These are phyloP conservation scores for Mormyrus iriodes DNA, from an alignment of 2,113 vertebrate species.

Conservation along the genomic window DNA sequence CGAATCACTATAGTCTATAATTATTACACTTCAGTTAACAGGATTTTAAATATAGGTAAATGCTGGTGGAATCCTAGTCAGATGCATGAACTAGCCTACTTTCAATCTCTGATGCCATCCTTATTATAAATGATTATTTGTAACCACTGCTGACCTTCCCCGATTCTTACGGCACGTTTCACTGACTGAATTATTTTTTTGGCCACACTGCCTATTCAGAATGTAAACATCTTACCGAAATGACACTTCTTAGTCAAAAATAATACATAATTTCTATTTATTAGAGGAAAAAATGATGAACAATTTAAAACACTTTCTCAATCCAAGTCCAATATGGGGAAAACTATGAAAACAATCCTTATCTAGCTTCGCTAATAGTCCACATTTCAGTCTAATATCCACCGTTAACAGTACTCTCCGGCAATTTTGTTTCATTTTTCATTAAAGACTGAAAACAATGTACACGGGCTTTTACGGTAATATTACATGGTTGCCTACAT, in stretches of 20 bases:
- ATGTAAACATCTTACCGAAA: not conserved
- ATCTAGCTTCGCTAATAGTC: not conserved
- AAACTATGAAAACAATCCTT: not conserved
- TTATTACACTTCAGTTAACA: too few relatives aligned
- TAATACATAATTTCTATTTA: not conserved
- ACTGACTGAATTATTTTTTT: not conserved
- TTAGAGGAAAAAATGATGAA: not conserved
- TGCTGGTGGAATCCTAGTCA: not conserved
- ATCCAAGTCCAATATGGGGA: not conserved
- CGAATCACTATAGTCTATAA: too few relatives aligned
- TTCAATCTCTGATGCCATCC: not conserved
- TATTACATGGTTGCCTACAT: not conserved
- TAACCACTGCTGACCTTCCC: not conserved
- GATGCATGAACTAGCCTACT: not conserved
- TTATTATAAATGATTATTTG: not conserved
- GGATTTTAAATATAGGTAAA: too few relatives aligned
- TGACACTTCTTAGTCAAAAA: not conserved
- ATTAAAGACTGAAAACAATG: not conserved
- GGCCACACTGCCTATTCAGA: not conserved
- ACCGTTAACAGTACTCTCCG: not conserved
- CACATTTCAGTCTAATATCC: not conserved
- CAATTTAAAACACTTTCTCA: not conserved
- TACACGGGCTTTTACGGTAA: not conserved
- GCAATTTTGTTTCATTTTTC: not conserved
- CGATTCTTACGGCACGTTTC: not conserved